Base-by-base conservation (phyloP, 2,113 vertebrate genomes). In the Mesocricetus auratus region DNA sequence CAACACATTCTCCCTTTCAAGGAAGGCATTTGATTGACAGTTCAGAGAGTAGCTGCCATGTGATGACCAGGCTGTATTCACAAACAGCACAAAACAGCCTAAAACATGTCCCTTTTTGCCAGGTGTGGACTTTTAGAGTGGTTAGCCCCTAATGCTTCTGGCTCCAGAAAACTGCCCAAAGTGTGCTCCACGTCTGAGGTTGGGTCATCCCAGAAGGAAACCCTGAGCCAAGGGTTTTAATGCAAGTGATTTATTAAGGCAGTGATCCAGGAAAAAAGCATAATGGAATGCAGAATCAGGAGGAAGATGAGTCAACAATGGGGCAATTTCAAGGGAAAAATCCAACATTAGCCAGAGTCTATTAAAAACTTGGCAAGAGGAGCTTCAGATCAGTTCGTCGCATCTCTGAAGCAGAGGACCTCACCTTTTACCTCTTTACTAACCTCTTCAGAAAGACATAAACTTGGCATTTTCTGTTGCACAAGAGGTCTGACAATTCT, bases 161-260 rank as follows among this genome's bases (percentile, higher is more conserved):
- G 66, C 58, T 96, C 66, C 79, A 95, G 64, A 78, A 90, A 74
- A 95, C n/a, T 93, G 16, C 31, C 50, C 58, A 26, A 89, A 95
- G 11, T 93, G 5, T 91, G 90, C 66, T 95, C 71, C 19, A 69
- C 39, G 39, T 96, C 77, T 95, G 78, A 42, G n/a, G 26, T 31
- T 31, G 21, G 69, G 39, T 94, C 60, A 95, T 94, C 85, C 60
- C 64, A 93, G 42, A 92, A 92, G 86, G 45, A 90, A 95, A 94
- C 64, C 24, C 45, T 39, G 83, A 93, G 94, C 74, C 62, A 95
- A 93, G 22, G n/a, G 60, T 85, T 86, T 68, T 22, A 97, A 56
- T 79, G 36, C 66, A 92, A 88, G 64, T 90, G 93, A 92, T 95
- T 90, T 94, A 94, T 90, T 36, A 90, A 93, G 58, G 60, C 47